Evolutionary conservation across 2,888 invertebrate species (phyloP), one percentile per base, ranked within the genome.

Genomic region (Dicyrtoma fusca): DNA sequence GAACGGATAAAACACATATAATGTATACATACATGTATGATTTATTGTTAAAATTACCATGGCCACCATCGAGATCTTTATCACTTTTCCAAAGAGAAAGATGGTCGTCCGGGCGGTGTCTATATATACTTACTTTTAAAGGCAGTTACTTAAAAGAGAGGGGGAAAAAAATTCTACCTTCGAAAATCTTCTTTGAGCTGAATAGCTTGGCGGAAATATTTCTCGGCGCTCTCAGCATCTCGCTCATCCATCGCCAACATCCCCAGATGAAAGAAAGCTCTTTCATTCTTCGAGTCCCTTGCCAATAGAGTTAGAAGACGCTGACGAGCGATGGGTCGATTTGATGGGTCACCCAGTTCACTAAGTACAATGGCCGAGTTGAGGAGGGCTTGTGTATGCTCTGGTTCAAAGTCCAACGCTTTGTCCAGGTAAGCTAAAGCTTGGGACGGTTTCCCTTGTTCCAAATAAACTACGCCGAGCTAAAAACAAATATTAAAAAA

Each of bases 171-270:
- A 34, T 5, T 34, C 21, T 73, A 79, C 79, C 77, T 80, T 69
- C 80, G 62, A 65, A 80, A 80, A 65, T 80, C 80, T 42, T 77
- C 77, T 64, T 80, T 80, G 11, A 94, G 85, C 81, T 92, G 91
- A 0, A 94, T 91, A 0, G 96, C 95, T 72, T 91, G 89, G 68
- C 93, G 88, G 84, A 96, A 96, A 91, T 94, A 95, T 70, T 91
- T 88, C 83, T 96, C 95, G 0, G 97, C 96, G 81, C 91, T 91
- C 45, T 89, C 89, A 53, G 91, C 92, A 82, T 95, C 92, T 55
- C 91, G 89, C 82, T 95, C 94, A 83, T 97, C 97, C 95, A 96
- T 97, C 53, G 95, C 92, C 57, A 97, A 85, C 97, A 97, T 97
- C 77, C 95, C 97, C 69, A 96, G 87, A 86, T 97, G 96, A 84